These are phyloP conservation scores for Ibycter americanus DNA, from an alignment of 2,797 vertebrate genomes.

Conservation along the genomic window DNA sequence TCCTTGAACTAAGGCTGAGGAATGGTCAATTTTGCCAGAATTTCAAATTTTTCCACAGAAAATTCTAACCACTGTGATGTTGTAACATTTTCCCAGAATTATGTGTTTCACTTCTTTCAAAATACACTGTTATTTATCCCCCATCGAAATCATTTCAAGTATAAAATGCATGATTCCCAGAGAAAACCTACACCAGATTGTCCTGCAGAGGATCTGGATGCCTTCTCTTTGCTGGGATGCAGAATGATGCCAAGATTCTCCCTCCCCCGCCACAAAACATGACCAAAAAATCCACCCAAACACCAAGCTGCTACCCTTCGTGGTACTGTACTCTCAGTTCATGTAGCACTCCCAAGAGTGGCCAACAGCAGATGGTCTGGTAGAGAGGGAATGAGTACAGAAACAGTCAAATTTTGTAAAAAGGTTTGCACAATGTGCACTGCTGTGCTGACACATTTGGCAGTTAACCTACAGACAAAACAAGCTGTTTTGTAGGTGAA, in stretches of 20 bases:
- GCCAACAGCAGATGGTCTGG: conserved; percentile 3
- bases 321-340: neutral
- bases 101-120: neutral
- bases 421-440: neutral
- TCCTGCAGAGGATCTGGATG: neutral
- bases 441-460: neutral
- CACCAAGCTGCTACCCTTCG: neutral
- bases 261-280: neutral
- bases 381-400: neutral
- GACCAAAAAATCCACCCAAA: neutral
- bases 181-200: neutral
- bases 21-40: neutral
- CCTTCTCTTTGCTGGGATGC: neutral
- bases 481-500: neutral
- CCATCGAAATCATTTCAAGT: neutral
- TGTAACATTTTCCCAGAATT: no score
- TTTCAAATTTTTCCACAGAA: neutral
- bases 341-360: neutral
- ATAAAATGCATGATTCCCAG: neutral
- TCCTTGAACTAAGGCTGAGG: neutral
- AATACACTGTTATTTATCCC: neutral
- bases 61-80: neutral
- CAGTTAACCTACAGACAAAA: neutral
- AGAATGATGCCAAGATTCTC: neutral
- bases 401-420: neutral